Evolutionary conservation across 1,140 invertebrate genomes (phyloP).

Genomic region (Laodelphax striatellus): DNA sequence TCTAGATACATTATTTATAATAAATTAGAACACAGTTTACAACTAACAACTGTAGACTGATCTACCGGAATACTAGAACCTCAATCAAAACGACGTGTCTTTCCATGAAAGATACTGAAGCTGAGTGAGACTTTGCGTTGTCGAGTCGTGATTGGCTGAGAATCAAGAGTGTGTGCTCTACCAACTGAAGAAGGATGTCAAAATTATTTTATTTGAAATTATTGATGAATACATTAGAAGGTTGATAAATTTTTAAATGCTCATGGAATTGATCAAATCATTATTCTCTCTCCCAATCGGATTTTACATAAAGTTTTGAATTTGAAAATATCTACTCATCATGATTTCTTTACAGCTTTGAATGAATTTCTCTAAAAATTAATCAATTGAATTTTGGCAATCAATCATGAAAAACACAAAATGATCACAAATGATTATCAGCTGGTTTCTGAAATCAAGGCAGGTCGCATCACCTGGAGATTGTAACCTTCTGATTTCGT

Average conservation of each 20-base stretch:
- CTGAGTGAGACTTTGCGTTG: slow-evolving; percentile 10
- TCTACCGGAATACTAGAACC: not conserved
- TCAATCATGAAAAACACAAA: no score
- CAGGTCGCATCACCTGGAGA: not conserved
- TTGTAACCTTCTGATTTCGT: not conserved
- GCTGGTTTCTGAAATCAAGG: not conserved
- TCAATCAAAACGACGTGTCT: not conserved
- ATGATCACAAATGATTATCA: not conserved
- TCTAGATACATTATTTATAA: not conserved
- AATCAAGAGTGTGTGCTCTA: not conserved
- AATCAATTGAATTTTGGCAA: no score
- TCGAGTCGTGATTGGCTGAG: slow-evolving; percentile 9
- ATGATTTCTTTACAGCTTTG: no score
- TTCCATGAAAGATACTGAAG: not conserved
- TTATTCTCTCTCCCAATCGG: no score
- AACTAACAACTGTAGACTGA: not conserved
- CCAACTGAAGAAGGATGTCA: not conserved
- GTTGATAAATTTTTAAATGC: no score
- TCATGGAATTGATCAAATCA: no score
- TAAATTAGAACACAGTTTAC: not conserved
- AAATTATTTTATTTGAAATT: not conserved
- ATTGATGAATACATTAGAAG: no score
- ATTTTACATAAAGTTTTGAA: no score
- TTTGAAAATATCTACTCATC: no score
- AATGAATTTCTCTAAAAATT: no score